Percentiles rank a stretch among this genome's conserved stretches.
phyloP scores from a whole-genome alignment of 2,113 vertebrate species.

The Scatophagus argus region DNA sequence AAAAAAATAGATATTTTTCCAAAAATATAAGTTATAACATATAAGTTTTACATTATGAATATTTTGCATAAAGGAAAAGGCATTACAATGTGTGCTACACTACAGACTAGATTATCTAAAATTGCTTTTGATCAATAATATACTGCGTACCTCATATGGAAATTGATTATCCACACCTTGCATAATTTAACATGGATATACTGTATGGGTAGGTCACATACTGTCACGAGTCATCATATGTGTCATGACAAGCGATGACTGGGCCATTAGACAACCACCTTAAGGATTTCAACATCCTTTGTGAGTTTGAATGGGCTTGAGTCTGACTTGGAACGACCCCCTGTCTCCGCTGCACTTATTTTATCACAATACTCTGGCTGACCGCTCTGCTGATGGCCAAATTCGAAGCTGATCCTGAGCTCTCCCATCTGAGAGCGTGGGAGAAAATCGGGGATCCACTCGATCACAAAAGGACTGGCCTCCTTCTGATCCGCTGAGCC shows the following conservation, averaged over 20 bases:
- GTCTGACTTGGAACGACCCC: constrained; percentile 40
- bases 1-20: constrained; percentile 8
- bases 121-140: neutral
- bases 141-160: neutral
- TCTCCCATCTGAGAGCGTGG: constrained; percentile 89
- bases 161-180: neutral
- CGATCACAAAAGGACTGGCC: constrained; percentile 89
- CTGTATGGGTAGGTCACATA: neutral
- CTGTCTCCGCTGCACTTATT: constrained; percentile 18
- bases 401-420: constrained; percentile 90
- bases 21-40: constrained; percentile 21
- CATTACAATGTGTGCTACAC: neutral
- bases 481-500: constrained; percentile 87
- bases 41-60: neutral
- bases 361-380: constrained; percentile 71
- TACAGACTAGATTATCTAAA: neutral
- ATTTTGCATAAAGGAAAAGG: neutral
- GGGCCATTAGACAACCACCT: constrained; percentile 36
- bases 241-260: neutral
- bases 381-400: constrained; percentile 88
- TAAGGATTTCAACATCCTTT: constrained; percentile 45
- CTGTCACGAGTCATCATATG: no score
- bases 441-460: constrained; percentile 92
- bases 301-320: constrained; percentile 29
- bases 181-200: constrained; percentile 8